Evolutionary conservation across 2,113 vertebrate genomes (phyloP).

Genomic region (Stigmatopora argus): DNA sequence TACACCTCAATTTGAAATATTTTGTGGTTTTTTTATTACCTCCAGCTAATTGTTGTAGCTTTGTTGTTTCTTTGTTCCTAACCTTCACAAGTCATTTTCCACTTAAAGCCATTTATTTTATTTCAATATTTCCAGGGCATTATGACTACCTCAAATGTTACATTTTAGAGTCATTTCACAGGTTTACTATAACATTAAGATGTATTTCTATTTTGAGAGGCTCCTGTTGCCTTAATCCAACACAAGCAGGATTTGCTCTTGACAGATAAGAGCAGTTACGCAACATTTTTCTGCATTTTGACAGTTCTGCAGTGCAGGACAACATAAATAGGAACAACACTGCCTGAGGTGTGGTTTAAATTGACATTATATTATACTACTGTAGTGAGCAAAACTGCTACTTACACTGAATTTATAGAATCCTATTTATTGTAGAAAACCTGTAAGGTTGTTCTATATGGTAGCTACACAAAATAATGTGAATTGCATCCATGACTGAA

Average conservation of each 20-base stretch:
- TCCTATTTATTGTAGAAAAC: not conserved
- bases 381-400: not conserved
- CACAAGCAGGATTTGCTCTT: constrained; percentile 5
- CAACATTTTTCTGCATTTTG: not conserved
- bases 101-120: not conserved
- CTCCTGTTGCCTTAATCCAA: constrained; percentile 3
- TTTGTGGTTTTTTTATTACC: too few species aligned
- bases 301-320: constrained; percentile 1
- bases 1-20: not conserved
- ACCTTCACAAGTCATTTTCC: constrained; percentile 6
- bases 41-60: too few species aligned
- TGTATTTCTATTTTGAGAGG: constrained; percentile 7
- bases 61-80: not conserved
- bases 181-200: not conserved
- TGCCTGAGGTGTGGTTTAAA: constrained; percentile 2
- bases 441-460: not conserved
- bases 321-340: not conserved
- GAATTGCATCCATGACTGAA: not conserved
- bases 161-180: not conserved
- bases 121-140: not conserved
- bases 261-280: constrained; percentile 6
- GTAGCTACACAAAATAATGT: not conserved
- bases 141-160: not conserved
- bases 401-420: not conserved
- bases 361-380: not conserved